Evolutionary conservation across 2,888 invertebrate species (phyloP).

Genomic region (Adineta ricciae): DNA sequence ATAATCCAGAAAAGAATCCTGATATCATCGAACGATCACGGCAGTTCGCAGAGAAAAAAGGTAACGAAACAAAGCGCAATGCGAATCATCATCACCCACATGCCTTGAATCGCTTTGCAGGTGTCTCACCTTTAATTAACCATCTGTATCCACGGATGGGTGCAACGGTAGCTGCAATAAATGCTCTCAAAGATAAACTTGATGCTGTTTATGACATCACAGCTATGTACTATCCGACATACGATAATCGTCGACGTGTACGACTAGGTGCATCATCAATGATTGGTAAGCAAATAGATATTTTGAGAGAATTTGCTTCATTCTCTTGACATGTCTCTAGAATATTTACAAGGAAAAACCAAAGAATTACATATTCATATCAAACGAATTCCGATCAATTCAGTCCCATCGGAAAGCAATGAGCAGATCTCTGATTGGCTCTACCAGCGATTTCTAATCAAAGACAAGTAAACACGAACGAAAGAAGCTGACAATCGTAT

Average conservation of each 20-base stretch:
- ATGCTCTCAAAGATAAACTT: constrained; percentile 44
- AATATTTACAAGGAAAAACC: constrained; percentile 43
- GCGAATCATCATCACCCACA: no score
- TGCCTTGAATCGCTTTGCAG: constrained; percentile 39
- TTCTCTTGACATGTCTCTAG: constrained; percentile 39
- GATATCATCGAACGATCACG: constrained; percentile 41
- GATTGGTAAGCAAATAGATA: constrained; percentile 37
- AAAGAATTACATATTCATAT: constrained; percentile 49
- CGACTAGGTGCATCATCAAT: constrained; percentile 40
- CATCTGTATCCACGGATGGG: constrained; percentile 48
- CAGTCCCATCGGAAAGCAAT: constrained; percentile 46
- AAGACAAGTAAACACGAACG: constrained; percentile 43
- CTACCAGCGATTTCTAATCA: constrained; percentile 43
- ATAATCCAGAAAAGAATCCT: constrained; percentile 42
- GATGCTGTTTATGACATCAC: constrained; percentile 54
- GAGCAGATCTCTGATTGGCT: constrained; percentile 47
- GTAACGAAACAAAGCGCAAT: no score
- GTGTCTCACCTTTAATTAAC: constrained; percentile 44
- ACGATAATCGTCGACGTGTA: background rate
- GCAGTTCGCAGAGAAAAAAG: constrained; percentile 41
- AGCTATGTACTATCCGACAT: constrained; percentile 43
- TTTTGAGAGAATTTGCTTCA: no score
- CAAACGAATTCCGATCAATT: constrained; percentile 44
- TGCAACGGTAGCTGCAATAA: constrained; percentile 47
- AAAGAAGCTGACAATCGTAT: no score